A percentile compares a stretch with the other conserved stretches of the same genome.
Evolutionary conservation across 2,797 vertebrate genomes (phyloP).

Genomic region (Aselliscus stoliczkanus): DNA sequence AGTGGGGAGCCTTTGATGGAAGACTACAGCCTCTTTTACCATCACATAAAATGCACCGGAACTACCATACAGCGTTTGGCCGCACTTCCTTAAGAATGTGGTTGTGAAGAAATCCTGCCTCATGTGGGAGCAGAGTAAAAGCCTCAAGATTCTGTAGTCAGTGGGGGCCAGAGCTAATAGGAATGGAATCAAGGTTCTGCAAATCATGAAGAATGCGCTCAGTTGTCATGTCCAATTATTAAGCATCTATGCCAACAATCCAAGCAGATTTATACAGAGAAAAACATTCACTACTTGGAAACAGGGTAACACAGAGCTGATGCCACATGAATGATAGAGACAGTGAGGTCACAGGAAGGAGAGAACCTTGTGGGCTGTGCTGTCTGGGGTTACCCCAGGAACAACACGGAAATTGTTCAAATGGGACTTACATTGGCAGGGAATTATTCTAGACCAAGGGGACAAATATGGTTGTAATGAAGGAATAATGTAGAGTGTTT

Average conservation of each 20-base stretch:
- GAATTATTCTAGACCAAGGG: neutral
- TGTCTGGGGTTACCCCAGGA: neutral
- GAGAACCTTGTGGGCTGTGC: neutral
- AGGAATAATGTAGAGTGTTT: neutral
- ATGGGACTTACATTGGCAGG: neutral
- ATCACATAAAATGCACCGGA: neutral
- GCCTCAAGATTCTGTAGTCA: neutral
- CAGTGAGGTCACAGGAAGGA: neutral
- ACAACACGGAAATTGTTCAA: neutral
- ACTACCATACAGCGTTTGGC: neutral
- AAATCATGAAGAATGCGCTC: neutral
- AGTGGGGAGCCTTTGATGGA: neutral
- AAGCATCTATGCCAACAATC: neutral
- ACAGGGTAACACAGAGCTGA: neutral
- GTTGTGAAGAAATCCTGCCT: neutral
- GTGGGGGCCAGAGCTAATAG: neutral
- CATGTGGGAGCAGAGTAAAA: neutral
- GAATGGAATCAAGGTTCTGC: neutral
- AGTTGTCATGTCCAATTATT: neutral
- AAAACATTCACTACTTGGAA: neutral
- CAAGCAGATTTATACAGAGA: neutral
- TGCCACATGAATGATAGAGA: neutral
- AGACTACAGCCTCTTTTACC: neutral
- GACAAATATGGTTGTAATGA: neutral
- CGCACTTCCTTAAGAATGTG: neutral